phyloP scores from a whole-genome alignment of 2,797 vertebrate genomes.

The Etheostoma nigrum region DNA sequence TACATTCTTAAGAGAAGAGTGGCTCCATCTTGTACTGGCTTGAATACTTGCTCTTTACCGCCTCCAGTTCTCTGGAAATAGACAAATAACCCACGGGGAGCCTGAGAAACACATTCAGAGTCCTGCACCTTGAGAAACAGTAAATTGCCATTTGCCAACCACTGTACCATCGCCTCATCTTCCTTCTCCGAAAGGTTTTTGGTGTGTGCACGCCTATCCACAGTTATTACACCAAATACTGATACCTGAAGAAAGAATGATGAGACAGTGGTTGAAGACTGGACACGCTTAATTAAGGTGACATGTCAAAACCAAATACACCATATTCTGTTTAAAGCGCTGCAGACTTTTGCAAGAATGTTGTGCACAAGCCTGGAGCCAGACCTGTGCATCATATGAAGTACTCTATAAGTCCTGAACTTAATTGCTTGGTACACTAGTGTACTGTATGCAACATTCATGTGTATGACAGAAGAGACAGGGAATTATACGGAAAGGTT shows the following conservation, averaged over 20 bases:
- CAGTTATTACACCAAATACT: slow-evolving; percentile 9
- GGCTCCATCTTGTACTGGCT: slow-evolving; percentile 72
- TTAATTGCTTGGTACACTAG: background rate
- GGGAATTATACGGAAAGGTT: background rate
- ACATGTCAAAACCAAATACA: slow-evolving; percentile 42
- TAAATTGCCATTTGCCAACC: slow-evolving; percentile 53
- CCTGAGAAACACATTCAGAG: slow-evolving; percentile 62
- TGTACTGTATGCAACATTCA: background rate
- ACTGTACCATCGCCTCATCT: background rate
- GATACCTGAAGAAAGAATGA: slow-evolving; percentile 11
- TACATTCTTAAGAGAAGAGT: slow-evolving; percentile 62
- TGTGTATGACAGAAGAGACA: background rate
- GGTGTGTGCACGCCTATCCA: background rate
- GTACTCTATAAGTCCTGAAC: background rate
- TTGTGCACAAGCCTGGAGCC: slow-evolving; percentile 3
- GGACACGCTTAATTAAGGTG: slow-evolving; percentile 8
- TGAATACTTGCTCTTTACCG: slow-evolving; percentile 64
- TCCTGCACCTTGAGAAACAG: slow-evolving; percentile 70
- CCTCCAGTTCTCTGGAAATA: slow-evolving; percentile 80
- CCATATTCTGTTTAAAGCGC: slow-evolving; percentile 2
- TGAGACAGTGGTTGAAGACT: background rate
- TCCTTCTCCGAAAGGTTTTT: slow-evolving; percentile 30
- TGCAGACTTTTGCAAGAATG: background rate
- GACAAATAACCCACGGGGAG: slow-evolving; percentile 74
- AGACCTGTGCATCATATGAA: background rate